A percentile compares a stretch with the other conserved stretches of the same genome.
Conservation (phyloP, 1,140 invertebrate genomes). For the Fopius arisanus region DNA sequence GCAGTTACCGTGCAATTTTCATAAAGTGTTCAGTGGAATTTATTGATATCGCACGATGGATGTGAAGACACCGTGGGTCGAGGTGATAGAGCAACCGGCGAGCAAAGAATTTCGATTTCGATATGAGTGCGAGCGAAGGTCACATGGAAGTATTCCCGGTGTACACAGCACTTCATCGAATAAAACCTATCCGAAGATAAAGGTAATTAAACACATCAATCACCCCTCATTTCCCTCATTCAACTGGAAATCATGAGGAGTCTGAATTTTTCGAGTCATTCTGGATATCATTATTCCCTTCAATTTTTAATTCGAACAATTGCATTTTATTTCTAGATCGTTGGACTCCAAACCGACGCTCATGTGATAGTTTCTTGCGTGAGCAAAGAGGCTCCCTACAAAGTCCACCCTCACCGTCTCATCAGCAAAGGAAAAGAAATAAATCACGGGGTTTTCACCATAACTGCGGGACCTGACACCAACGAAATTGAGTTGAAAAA, state of each 20-base stretch:
- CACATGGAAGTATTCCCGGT: conserved; percentile 88
- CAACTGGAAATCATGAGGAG: no score
- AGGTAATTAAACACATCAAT: conserved; percentile 60
- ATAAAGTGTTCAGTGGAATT: not conserved
- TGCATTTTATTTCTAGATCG: conserved; percentile 1
- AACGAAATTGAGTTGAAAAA: conserved; percentile 83
- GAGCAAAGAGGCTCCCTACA: conserved; percentile 84
- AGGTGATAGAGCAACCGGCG: conserved; percentile 88
- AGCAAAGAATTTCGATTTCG: conserved; percentile 83
- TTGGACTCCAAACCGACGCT: conserved; percentile 77
- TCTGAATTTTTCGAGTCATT: no score
- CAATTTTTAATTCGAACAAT: not conserved
- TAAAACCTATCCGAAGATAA: conserved; percentile 89
- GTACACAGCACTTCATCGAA: conserved; percentile 82
- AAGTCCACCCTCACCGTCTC: conserved; percentile 90
- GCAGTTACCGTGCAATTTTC: not conserved
- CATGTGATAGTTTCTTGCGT: conserved; percentile 92
- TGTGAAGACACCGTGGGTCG: conserved; percentile 66
- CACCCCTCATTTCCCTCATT: not conserved
- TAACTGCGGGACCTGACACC: conserved; percentile 74
- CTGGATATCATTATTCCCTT: no score
- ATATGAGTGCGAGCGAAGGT: conserved; percentile 92
- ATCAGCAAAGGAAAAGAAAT: conserved; percentile 86
- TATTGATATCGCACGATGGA: not conserved
- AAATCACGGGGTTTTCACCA: conserved; percentile 86